A percentile compares a stretch with the other conserved stretches of the same genome.
Evolutionary conservation across 2,113 vertebrate species (phyloP).

Genomic region (Notothenia coriiceps): DNA sequence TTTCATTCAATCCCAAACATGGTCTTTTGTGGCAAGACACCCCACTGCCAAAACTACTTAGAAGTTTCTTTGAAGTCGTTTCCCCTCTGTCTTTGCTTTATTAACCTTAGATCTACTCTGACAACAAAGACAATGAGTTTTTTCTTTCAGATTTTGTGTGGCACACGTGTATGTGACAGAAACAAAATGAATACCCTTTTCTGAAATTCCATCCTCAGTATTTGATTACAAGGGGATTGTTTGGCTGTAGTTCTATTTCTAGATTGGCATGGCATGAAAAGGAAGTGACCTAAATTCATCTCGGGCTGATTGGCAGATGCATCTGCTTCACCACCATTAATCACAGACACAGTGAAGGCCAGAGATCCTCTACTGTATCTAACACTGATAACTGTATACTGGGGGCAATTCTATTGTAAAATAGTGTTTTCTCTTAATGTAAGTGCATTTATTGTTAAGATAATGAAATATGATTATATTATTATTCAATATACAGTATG

Average conservation of each 20-base stretch:
- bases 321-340: constrained; percentile 59
- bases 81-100: constrained; percentile 70
- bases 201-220: constrained; percentile 43
- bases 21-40: constrained; percentile 72
- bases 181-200: constrained; percentile 38
- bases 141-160: constrained; percentile 13
- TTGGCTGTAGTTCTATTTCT: constrained; percentile 42
- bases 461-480: background rate
- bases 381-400: background rate
- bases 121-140: constrained; percentile 27
- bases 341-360: constrained; percentile 18
- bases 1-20: constrained; percentile 72
- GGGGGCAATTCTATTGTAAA: background rate
- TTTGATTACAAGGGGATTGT: constrained; percentile 63
- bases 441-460: constrained; percentile 6
- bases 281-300: constrained; percentile 74
- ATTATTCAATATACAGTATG: background rate
- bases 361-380: constrained; percentile 6
- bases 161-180: background rate
- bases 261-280: constrained; percentile 62
- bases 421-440: background rate
- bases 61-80: constrained; percentile 74
- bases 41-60: constrained; percentile 74
- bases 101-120: constrained; percentile 64
- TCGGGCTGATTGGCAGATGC: constrained; percentile 74